Percentiles rank a stretch among this genome's conserved stretches.
phyloP scores from a whole-genome alignment of 2,888 invertebrate species.

The Apotomis betuletana region DNA sequence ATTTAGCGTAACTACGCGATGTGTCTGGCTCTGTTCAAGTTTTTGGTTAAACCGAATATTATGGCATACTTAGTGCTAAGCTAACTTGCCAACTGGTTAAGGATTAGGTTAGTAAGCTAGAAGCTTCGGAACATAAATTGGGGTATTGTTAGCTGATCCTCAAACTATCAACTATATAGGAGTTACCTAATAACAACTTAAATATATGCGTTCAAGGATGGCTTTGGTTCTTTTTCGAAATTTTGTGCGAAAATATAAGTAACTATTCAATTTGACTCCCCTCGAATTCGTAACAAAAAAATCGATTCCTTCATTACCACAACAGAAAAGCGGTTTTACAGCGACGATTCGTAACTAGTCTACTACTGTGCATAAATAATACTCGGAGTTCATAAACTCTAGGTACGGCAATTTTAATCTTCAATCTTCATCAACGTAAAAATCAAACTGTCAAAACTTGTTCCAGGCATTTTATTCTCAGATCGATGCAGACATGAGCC shows the following conservation, averaged over 20 bases:
- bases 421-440: background rate
- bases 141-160: background rate
- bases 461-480: slow-evolving; percentile 6
- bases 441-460: background rate
- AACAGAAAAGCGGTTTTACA: background rate
- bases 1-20: slow-evolving; percentile 48
- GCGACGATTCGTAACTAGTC: background rate
- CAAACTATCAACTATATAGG: background rate
- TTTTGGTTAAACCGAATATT: slow-evolving; percentile 9
- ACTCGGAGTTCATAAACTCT: background rate
- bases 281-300: no score
- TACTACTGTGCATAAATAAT: background rate
- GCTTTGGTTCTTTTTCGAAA: no score
- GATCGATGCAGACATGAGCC: slow-evolving; percentile 40
- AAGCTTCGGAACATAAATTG: background rate
- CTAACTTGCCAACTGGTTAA: background rate
- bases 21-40: slow-evolving; percentile 23
- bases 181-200: background rate
- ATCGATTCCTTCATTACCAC: no score
- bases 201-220: background rate
- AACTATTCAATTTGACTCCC: no score
- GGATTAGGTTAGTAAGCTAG: background rate
- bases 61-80: background rate
- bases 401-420: background rate
- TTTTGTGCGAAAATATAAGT: no score